Evolutionary conservation across 92 coral and sea anemone species (phyloP), one percentile per base, ranked within the genome.

Genomic region (Heliopora coerulea): DNA sequence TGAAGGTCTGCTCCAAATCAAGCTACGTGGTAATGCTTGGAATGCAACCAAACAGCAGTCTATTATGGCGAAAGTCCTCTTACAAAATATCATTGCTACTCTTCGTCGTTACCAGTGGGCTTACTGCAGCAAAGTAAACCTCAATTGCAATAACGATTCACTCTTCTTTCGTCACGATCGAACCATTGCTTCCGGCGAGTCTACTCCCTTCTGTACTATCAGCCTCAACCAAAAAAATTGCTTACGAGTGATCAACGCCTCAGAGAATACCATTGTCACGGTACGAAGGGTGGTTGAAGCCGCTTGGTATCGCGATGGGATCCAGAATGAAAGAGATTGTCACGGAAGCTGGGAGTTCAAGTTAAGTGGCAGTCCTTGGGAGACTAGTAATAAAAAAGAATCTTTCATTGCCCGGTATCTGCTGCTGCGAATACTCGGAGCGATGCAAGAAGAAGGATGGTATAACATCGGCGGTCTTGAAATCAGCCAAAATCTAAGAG

Each of bases 351-450:
- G 78, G 79, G 85, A 85, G 83, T 85, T 85, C 67, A 85, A 85
- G 52, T 60, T 85, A 33, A 66, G 66, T 48, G 85, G 88, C 11
- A 66, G 41, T 56, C 88, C 88, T 5, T 85, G 88, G 88, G 57
- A 78, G 62, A 74, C 88, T 0, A 30, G 70, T 3, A 63, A 78
- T 2, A n/a, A n/a, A n/a, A 31, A 56, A 15, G 88, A 85, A 77
- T 80, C 85, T 17, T 82, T 68, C 1, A 83, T 64, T 35, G 78
- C 88, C 19, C 57, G 85, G 41, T 85, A 75, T 59, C 60, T 80
- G 49, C 48, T 85, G 34, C 0, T 72, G 18, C 74, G 67, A 20
- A 46, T 85, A 4, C 29, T 85, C 21, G 82, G 80, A 61, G 62
- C 66, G 26, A 60, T 85, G 42, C 85, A 75, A 72, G 26, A 52